Percentiles rank a stretch among this genome's conserved stretches.
phyloP scores from a whole-genome alignment of 2,888 invertebrate species.

The Griposia aprilina region DNA sequence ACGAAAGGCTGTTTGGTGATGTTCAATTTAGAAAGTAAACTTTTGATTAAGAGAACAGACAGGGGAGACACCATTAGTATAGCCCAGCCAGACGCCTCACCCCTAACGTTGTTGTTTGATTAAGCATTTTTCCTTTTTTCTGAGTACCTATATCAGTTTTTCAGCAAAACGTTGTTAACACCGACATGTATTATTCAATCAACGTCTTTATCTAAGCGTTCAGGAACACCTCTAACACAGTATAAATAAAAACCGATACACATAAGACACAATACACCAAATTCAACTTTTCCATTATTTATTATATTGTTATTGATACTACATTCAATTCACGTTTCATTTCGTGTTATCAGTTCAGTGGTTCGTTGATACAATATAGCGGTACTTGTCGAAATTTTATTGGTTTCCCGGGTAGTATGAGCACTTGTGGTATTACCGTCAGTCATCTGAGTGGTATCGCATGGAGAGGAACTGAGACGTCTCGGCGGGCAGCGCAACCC shows the following conservation, averaged over 20 bases:
- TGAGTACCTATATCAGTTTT: background rate
- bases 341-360: constrained; percentile 72
- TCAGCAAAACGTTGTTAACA: constrained; percentile 21
- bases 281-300: constrained; percentile 57
- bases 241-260: constrained; percentile 48
- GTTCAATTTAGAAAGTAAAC: background rate
- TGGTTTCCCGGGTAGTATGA: constrained; percentile 72
- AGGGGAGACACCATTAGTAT: background rate
- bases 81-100: background rate
- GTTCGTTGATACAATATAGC: constrained; percentile 66
- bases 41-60: background rate
- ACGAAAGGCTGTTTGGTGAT: background rate
- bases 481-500: constrained; percentile 46
- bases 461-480: constrained; percentile 48
- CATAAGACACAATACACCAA: constrained; percentile 36
- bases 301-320: constrained; percentile 66
- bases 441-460: constrained; percentile 69
- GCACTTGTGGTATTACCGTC: constrained; percentile 76
- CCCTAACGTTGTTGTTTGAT: background rate
- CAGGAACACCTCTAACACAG: constrained; percentile 26
- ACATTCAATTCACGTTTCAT: constrained; percentile 72
- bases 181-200: constrained; percentile 39
- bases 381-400: constrained; percentile 73
- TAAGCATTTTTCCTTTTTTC: constrained; percentile 9
- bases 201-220: constrained; percentile 35